A percentile compares a stretch with the other conserved stretches of the same genome.
These are phyloP conservation scores for Xestia xanthographa DNA, from an alignment of 2,888 invertebrate genomes.

Conservation along the genomic window DNA sequence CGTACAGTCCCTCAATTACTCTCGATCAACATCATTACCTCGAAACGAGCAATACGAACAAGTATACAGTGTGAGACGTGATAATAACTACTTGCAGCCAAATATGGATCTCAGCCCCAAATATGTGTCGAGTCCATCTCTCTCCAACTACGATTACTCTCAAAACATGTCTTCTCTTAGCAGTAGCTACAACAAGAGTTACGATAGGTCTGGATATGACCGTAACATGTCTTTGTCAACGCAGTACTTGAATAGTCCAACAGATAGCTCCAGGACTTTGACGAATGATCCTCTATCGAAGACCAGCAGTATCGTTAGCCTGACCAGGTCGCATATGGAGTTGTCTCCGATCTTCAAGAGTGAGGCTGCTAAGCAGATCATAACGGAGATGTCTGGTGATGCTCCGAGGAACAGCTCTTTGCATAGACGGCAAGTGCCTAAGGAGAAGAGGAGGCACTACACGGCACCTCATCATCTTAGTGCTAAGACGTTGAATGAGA, in stretches of 20 bases:
- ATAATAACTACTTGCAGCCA: slow-evolving; percentile 81
- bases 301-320: slow-evolving; percentile 86
- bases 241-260: slow-evolving; percentile 87
- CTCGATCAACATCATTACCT: slow-evolving; percentile 90
- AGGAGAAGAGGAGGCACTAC: slow-evolving; percentile 96
- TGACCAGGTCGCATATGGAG: slow-evolving; percentile 88
- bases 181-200: slow-evolving; percentile 85
- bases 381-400: slow-evolving; percentile 94
- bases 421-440: slow-evolving; percentile 93
- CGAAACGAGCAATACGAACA: slow-evolving; percentile 86
- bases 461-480: slow-evolving; percentile 95
- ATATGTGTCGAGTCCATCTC: slow-evolving; percentile 87
- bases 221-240: slow-evolving; percentile 83
- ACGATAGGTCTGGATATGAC: slow-evolving; percentile 83
- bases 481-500: slow-evolving; percentile 91
- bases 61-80: slow-evolving; percentile 77
- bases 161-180: slow-evolving; percentile 85
- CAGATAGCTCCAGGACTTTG: slow-evolving; percentile 85
- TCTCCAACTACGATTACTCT: slow-evolving; percentile 87
- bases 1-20: slow-evolving; percentile 81
- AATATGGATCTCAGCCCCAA: slow-evolving; percentile 87
- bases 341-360: slow-evolving; percentile 96
- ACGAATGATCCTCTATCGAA: slow-evolving; percentile 88
- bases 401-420: slow-evolving; percentile 90
- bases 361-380: slow-evolving; percentile 96